These are phyloP conservation scores for Neopipo cinnamomea DNA, from an alignment of 2,113 vertebrate species.

Conservation along the genomic window DNA sequence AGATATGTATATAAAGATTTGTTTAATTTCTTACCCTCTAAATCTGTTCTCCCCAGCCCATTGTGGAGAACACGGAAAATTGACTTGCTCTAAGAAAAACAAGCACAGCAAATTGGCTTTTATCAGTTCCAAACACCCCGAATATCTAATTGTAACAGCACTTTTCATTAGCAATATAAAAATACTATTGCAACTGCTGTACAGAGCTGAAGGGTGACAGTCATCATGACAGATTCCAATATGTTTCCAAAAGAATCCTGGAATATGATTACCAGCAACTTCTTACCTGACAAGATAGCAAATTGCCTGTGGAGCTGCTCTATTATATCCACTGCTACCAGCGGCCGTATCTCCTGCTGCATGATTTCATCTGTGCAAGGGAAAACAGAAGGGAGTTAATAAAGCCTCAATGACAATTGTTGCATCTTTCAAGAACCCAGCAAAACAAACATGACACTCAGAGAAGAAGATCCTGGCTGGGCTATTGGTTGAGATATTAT, in stretches of 20 bases:
- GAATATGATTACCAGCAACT: not conserved
- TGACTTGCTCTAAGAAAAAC: not conserved
- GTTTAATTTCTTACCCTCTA: not conserved
- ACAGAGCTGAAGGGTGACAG: not conserved
- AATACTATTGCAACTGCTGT: not conserved
- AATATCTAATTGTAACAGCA: not conserved
- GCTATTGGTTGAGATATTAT: not conserved
- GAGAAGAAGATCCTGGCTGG: not conserved
- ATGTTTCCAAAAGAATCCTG: not conserved
- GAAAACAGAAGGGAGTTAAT: constrained; percentile 44
- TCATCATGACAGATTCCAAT: not conserved
- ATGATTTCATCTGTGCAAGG: constrained; percentile 91
- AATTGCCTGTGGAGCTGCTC: constrained; percentile 95
- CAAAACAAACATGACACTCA: not conserved
- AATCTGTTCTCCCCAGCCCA: not conserved
- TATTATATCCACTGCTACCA: constrained; percentile 91
- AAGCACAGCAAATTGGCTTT: not conserved
- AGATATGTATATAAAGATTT: not conserved
- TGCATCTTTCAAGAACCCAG: not conserved
- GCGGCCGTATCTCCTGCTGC: constrained; percentile 95
- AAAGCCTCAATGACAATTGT: not conserved
- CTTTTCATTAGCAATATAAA: not conserved
- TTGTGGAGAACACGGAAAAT: not conserved
- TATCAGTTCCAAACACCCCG: not conserved
- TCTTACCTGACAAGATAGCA: constrained; percentile 91